Percentiles rank a stretch among this genome's conserved stretches.
Conservation (phyloP, 1,140 invertebrate genomes). For the Trypoxylus dichotomus region DNA sequence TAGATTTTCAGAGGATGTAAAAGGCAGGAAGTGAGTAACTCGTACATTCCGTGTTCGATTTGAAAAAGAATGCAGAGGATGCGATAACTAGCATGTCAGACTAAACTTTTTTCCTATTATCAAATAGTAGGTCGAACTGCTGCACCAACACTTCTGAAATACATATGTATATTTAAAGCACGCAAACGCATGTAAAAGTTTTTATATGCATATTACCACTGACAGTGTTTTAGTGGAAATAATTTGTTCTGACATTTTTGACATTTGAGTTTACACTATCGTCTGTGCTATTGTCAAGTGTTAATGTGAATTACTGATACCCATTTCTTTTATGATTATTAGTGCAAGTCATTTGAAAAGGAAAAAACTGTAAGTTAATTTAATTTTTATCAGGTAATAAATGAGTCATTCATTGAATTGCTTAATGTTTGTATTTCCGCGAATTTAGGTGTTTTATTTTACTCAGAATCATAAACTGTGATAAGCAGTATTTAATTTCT, state of each 20-base stretch:
- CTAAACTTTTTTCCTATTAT: neutral
- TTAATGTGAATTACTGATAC: neutral
- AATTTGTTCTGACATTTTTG: neutral
- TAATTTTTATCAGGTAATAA: neutral
- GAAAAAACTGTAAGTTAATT: neutral
- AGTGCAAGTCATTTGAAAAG: neutral
- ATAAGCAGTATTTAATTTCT: neutral
- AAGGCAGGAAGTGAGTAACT: conserved; percentile 13
- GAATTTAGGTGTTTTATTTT: neutral
- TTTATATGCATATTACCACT: no score
- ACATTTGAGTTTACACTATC: neutral
- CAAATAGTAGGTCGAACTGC: neutral
- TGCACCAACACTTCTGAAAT: no score
- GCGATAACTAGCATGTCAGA: neutral
- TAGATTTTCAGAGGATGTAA: neutral
- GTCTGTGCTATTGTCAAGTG: neutral
- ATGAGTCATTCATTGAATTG: neutral
- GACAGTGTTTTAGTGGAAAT: neutral
- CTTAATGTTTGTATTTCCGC: neutral
- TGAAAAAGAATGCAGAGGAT: neutral
- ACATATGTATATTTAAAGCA: no score
- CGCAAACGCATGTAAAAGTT: no score
- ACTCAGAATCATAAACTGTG: neutral
- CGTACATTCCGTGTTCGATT: neutral
- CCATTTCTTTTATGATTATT: neutral